Percentiles rank a stretch among this genome's conserved stretches.
These are phyloP conservation scores for Brachyistius frenatus DNA, from an alignment of 2,113 vertebrate genomes.

Conservation along the genomic window DNA sequence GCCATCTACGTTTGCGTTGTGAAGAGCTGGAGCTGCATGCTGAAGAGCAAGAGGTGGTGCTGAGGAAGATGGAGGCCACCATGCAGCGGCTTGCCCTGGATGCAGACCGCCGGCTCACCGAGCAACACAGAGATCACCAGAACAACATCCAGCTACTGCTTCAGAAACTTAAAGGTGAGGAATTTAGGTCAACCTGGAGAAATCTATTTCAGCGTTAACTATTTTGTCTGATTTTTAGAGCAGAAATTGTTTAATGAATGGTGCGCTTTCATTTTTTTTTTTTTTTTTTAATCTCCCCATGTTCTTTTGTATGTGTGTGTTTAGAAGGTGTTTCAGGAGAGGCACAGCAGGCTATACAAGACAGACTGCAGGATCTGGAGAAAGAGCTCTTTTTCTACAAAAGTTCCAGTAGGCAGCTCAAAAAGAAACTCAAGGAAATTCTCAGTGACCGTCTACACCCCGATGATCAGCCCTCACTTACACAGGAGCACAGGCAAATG, in stretches of 20 bases:
- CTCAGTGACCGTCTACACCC: conserved; percentile 56
- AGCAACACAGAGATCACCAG: conserved; percentile 89
- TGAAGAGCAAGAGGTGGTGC: conserved; percentile 78
- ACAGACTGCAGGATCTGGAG: conserved; percentile 89
- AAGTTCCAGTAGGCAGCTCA: conserved; percentile 90
- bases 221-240: neutral
- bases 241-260: neutral
- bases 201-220: neutral
- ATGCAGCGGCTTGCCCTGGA: conserved; percentile 86
- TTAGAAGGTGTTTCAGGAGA: conserved; percentile 83
- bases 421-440: conserved; percentile 87
- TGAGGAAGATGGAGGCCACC: conserved; percentile 84
- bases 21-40: conserved; percentile 87
- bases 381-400: conserved; percentile 95
- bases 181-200: neutral
- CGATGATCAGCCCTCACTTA: conserved; percentile 43
- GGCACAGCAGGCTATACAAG: conserved; percentile 79
- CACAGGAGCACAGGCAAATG: conserved; percentile 30
- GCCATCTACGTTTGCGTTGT: conserved; percentile 83
- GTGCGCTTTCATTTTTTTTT: neutral
- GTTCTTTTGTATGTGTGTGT: conserved; percentile 5
- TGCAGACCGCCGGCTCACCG: conserved; percentile 86
- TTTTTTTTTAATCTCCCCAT: conserved; percentile 21
- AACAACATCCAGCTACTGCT: conserved; percentile 88
- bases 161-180: conserved; percentile 86